phyloP scores from a whole-genome alignment of 1,140 invertebrate genomes.

The Anoplolepis gracilipes region DNA sequence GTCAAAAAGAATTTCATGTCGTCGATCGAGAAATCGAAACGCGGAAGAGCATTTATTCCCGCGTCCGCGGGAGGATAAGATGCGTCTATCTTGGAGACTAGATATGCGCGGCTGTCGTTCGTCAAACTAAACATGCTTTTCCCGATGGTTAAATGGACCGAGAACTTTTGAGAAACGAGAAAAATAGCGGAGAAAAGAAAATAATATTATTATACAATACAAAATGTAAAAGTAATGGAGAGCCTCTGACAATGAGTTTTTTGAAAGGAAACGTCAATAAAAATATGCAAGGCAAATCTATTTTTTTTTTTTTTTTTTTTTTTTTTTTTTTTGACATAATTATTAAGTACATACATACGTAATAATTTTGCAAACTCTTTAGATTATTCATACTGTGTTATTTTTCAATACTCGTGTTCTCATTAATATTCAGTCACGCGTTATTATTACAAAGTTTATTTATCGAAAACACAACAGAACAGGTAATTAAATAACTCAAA shows the following conservation, averaged over 20 bases:
- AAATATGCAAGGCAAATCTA: neutral
- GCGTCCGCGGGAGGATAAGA: neutral
- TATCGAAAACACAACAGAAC: neutral
- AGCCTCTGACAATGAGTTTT: neutral
- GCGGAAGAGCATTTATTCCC: neutral
- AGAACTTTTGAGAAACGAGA: neutral
- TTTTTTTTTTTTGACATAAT: neutral
- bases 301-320: neutral
- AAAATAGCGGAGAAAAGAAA: no score
- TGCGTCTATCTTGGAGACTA: conserved; percentile 9
- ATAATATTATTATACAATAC: neutral
- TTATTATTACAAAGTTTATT: neutral
- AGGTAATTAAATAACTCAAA: neutral
- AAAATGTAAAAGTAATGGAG: neutral
- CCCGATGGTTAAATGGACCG: neutral
- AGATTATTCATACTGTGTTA: neutral
- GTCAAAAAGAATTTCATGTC: neutral
- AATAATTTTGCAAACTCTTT: neutral
- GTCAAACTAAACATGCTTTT: neutral
- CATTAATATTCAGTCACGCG: neutral
- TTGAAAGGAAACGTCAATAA: neutral
- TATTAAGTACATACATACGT: neutral
- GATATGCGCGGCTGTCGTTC: neutral
- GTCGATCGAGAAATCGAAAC: neutral
- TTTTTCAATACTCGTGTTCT: neutral